Base-by-base conservation (phyloP, 2,113 vertebrate genomes). In the Dolichallabes microphthalmus region DNA sequence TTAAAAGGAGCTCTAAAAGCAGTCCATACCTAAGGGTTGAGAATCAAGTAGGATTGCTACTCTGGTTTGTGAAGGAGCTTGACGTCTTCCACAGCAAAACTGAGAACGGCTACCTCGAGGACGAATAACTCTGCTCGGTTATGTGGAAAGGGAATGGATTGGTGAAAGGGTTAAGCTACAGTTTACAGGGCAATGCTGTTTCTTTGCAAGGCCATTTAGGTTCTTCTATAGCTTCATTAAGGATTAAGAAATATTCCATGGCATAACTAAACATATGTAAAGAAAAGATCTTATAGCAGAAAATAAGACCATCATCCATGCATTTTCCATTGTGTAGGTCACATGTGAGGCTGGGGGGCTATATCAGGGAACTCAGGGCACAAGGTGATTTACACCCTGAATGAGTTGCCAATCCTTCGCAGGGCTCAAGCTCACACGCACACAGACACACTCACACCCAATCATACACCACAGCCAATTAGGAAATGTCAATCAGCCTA, bases 131-230 rank as follows among this genome's bases (percentile, higher is more conserved):
- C 25, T 82, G 66, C 63, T 57, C 25, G 32, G 25, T 84, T 76
- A 84, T 58, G 58, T 80, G n/a, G 55, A 6, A 50, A 81, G 69
- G 17, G 83, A 69, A 55, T 45, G 81, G 45, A 39, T 55, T 60
- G n/a, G 82, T 61, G 50, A 14, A 82, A 35, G 78, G 77, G 82
- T 85, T 80, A 88, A 87, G 82, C 87, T 85, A 71, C 74, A 78
- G 82, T 86, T 78, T 88, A 88, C 84, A 64, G 4, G 20, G 53
- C 74, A 90, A 90, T 80, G 88, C 68, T 19, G 30, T 86, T 90
- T 88, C 79, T 87, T 86, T 90, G 87, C 82, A 88, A 90, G 84
- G 88, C 75, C 35, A 53, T 85, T 89, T 83, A 82, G n/a, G 2
- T 69, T 64, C 15, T 66, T 84, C 19, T 63, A 81, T 32, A 76